Base-by-base conservation (phyloP, 2,113 vertebrate genomes). In the Cranoglanis bouderius region DNA sequence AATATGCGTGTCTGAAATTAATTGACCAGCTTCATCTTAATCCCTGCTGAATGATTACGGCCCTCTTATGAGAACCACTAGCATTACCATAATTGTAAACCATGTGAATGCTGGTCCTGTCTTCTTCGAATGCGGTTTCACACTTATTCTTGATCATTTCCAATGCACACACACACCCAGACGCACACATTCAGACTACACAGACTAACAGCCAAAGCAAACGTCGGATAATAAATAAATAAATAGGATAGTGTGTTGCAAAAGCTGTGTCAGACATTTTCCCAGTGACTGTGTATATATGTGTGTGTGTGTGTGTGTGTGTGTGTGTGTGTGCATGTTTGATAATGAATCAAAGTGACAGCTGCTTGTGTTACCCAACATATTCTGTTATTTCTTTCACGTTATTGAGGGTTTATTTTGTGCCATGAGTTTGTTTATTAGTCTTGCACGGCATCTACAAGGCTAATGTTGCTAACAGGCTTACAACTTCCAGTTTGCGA, bases 261-360 rank as follows among this genome's bases (percentile, higher is more conserved):
- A 29, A 77, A 77, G 74, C 46, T 80, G 26, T 80, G 77, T 53
- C 12, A 16, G 43, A 35, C 59, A 70, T 49, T 80, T n/a, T 21
- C 29, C 78, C 29, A 24, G 78, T n/a, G 29, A 16, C 16, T 29
- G 13, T 81, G 78, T 55, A 70, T 88, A 53, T 75, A 40, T 72
- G 49, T 84, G 51, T 84, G 38, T 24, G 38, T 63, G 51, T 19
- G n/a, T 51, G 81, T 77, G 70, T 63, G 53, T 72, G 49, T 84
- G 51, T 88, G 65, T 61, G 38, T 46, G 38, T 78, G 75, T 61
- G 55, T 61, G 29, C 6, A 0, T 29, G 24, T 2, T 67, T 63
- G 38, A 86, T 59, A 59, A 43, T 49, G 29, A 78, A 75, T 61
- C 26, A 19, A 12, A 46, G 5, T 35, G 55, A 51, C 57, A 35